Evolutionary conservation across 2,888 invertebrate genomes (phyloP), one percentile per base, ranked within the genome.

Genomic region (Cacoxenus indagator): DNA sequence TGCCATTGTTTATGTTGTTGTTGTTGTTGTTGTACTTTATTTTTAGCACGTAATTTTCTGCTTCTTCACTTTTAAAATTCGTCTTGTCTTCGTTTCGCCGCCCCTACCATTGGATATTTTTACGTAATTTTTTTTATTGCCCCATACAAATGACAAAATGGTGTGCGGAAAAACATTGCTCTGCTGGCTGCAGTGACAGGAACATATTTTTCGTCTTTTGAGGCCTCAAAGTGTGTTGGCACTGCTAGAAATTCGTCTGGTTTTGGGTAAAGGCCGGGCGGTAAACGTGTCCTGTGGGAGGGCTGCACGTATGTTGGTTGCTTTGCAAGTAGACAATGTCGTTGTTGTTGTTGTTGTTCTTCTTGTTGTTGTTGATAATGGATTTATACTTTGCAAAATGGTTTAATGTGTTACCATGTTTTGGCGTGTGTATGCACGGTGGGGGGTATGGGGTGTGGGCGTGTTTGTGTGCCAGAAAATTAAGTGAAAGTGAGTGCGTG

Each of bases 101-200:
- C 8, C 37, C 37, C 54, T 24, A 22, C 17, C 51, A 2, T 24
- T 55, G n/a, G 26, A n/a, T 4, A 29, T 5, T 6, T 57, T 29
- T 57, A 5, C 57, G 37, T 48, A 17, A 17, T 48, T 48, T 48
- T 43, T 62, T 62, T 62, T 62, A 62, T 62, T 45, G 61, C 61
- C n/a, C n/a, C 43, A 55, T 22, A 64, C 57, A 68, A 64, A 55
- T 55, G 64, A 19, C 57, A 45, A 64, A 54, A 46, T 46, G 64
- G 45, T 67, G 31, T 51, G 46, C 51, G 19, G 17, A n/a, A n/a
- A n/a, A n/a, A n/a, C n/a, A n/a, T n/a, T n/a, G n/a, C n/a, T n/a
- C n/a, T n/a, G n/a, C n/a, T n/a, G n/a, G n/a, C n/a, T n/a, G n/a
- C n/a, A n/a, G n/a, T n/a, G n/a, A n/a, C n/a, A n/a, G n/a, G n/a